A percentile compares a stretch with the other conserved stretches of the same genome.
These are phyloP conservation scores for Gymnoscopelus braueri DNA, from an alignment of 2,797 vertebrate species.

Conservation along the genomic window DNA sequence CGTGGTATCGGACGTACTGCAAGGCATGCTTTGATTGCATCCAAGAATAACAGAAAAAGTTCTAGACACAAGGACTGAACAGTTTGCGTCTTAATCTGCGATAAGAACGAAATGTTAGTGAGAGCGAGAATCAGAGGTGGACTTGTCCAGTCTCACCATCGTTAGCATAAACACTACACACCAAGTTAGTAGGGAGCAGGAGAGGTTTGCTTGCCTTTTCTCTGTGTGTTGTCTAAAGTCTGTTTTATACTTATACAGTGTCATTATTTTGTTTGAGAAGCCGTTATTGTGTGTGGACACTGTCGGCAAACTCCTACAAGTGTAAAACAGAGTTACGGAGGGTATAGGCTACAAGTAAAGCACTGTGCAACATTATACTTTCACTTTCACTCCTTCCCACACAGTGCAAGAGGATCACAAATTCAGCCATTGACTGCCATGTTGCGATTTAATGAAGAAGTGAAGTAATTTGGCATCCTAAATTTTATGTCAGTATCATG, in stretches of 20 bases:
- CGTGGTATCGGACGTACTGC: neutral
- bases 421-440: neutral
- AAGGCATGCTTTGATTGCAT: slow-evolving; percentile 44
- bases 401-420: slow-evolving; percentile 35
- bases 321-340: too few relatives aligned
- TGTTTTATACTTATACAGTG: too few relatives aligned
- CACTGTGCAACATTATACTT: slow-evolving; percentile 21
- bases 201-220: slow-evolving; percentile 33
- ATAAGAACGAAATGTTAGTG: slow-evolving; percentile 57
- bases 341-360: slow-evolving; percentile 42
- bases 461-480: slow-evolving; percentile 26
- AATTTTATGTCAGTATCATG: neutral
- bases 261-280: too few relatives aligned
- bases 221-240: slow-evolving; percentile 4
- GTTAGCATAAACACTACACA: slow-evolving; percentile 51
- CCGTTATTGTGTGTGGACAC: too few relatives aligned
- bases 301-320: too few relatives aligned
- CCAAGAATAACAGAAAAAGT: slow-evolving; percentile 12
- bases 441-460: neutral
- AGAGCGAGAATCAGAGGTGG: slow-evolving; percentile 30
- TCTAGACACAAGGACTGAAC: neutral
- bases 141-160: slow-evolving; percentile 25
- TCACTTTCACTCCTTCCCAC: slow-evolving; percentile 54
- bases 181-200: slow-evolving; percentile 49
- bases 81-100: slow-evolving; percentile 1